phyloP scores from a whole-genome alignment of 2,113 vertebrate genomes.

The Camelus dromedarius region DNA sequence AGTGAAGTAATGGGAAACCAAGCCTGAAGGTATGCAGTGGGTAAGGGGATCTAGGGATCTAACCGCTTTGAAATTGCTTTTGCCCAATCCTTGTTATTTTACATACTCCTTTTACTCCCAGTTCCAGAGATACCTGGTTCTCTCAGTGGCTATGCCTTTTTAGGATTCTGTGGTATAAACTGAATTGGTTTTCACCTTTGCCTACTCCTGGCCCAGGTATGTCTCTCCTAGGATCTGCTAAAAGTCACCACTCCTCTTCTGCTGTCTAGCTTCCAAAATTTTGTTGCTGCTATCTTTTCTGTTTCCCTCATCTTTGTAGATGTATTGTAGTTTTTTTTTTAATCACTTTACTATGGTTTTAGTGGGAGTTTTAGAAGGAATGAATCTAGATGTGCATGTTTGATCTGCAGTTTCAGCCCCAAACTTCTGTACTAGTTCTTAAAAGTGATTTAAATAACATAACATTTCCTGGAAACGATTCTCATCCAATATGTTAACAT shows the following conservation, averaged over 20 bases:
- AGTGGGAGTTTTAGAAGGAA: background rate
- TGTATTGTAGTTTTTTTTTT: background rate
- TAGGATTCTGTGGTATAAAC: background rate
- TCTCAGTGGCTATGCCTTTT: background rate
- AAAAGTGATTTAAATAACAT: conserved; percentile 56
- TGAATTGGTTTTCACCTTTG: background rate
- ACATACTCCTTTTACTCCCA: background rate
- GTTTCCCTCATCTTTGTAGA: background rate
- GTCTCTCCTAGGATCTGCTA: background rate
- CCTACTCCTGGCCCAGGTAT: background rate
- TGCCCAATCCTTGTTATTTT: background rate
- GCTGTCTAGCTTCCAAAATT: background rate
- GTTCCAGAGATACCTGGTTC: background rate
- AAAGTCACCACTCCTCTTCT: background rate
- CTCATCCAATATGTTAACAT: conserved; percentile 47
- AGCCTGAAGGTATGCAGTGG: background rate
- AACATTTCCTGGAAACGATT: conserved; percentile 65
- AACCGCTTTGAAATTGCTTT: background rate
- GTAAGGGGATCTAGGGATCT: background rate
- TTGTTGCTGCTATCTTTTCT: background rate
- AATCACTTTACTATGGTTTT: background rate
- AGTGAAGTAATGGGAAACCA: background rate
- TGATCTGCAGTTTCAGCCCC: background rate
- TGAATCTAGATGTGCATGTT: background rate
- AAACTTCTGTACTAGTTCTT: conserved; percentile 13